A percentile compares a stretch with the other conserved stretches of the same genome.
These are phyloP conservation scores for Pollachius pollachius DNA, from an alignment of 2,113 vertebrate species.

Conservation along the genomic window DNA sequence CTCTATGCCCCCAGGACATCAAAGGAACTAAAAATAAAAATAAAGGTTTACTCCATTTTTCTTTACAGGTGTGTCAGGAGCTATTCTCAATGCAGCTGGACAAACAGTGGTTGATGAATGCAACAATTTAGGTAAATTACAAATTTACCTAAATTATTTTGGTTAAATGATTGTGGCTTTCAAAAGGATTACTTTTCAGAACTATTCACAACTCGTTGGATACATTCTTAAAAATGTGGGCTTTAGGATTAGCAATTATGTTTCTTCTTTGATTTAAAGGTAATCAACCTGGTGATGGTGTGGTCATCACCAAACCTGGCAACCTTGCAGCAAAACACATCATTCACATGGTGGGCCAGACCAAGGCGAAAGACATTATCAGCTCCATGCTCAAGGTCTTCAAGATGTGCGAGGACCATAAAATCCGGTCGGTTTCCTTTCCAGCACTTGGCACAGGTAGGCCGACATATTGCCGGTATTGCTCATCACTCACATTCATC, in stretches of 20 bases:
- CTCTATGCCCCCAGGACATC: not conserved
- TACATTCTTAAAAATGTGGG: no score
- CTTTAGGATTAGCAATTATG: not conserved
- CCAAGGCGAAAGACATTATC: slow-evolving; percentile 37
- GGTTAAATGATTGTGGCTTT: no score
- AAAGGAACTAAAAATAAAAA: no score
- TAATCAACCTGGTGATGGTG: slow-evolving; percentile 41
- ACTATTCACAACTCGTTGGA: no score
- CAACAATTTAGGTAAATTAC: slow-evolving; percentile 39
- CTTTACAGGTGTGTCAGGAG: slow-evolving; percentile 53
- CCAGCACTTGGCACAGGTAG: slow-evolving; percentile 62
- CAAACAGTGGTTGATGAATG: slow-evolving; percentile 50
- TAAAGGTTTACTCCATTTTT: not conserved
- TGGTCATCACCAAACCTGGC: slow-evolving; percentile 53
- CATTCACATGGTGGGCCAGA: slow-evolving; percentile 59
- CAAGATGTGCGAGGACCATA: slow-evolving; percentile 45
- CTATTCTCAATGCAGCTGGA: slow-evolving; percentile 57
- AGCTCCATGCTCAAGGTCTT: slow-evolving; percentile 46
- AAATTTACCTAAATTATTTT: not conserved
- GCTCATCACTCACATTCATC: not conserved
- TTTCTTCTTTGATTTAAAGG: slow-evolving; percentile 25
- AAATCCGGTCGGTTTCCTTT: slow-evolving; percentile 55
- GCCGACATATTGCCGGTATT: not conserved
- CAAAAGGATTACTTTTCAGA: no score
- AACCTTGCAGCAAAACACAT: slow-evolving; percentile 52